Evolutionary conservation across 35 echinoderm and acorn worm genomes (phyloP), one percentile per base, ranked within the genome.

Genomic region (Holothuria glaberrima): DNA sequence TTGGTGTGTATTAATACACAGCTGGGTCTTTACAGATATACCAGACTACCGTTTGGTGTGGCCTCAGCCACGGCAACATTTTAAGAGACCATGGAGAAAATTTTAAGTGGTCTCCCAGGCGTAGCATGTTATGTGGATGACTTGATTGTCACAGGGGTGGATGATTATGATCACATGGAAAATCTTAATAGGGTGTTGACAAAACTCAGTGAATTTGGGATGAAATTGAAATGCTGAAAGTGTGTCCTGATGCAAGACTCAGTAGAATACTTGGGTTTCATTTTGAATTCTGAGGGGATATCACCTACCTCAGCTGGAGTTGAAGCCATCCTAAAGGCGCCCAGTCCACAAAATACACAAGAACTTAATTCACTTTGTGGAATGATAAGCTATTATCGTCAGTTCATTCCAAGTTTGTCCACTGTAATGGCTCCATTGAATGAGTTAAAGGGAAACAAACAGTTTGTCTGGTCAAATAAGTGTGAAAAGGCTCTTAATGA

Each of bases 351-450:
- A 21, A 48, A 62, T 50, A 33, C 32, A 7, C 87, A 89, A 9
- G 68, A 89, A 45, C 48, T 89, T 1, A 50, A 59, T 4, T 76
- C 26, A 60, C 72, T 89, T 6, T 77, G 48, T 29, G 87, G 71
- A 19, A 17, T 63, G 1, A 77, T 89, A 20, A 89, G 57, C 17
- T 89, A 89, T 20, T 89, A 89, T 46, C 27, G 87, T 20, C 48
- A 69, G 5, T 89, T 89, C 13, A 59, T 89, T 18, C 87, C 71
- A 25, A 89, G 77, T 50, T 63, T 89, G 48, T 75, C 71, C 4
- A 60, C 71, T 4, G n/a, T 89, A 60, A 59, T 77, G 32, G 50
- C 70, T 24, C 32, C 57, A 2, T 14, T 89, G 10, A 77, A 89
- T 59, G 48, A 77, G 41, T 34, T 60, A 14, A 57, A 89, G 38